Evolutionary conservation across 1,140 invertebrate genomes (phyloP).

Genomic region (Hypsibius dujardini): DNA sequence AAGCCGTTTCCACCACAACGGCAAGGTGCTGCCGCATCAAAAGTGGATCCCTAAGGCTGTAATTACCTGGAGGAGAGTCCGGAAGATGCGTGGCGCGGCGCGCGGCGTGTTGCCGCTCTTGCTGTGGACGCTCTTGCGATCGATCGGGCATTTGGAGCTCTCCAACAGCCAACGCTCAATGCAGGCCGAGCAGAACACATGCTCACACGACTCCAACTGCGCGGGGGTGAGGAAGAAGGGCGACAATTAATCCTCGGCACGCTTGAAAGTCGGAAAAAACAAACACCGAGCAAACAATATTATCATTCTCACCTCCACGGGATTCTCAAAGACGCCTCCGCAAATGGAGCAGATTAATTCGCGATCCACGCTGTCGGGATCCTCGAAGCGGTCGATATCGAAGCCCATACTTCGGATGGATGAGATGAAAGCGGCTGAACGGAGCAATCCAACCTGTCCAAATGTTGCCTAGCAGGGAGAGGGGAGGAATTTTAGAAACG

Average conservation of each 20-base stretch:
- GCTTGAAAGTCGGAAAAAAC: too few species aligned
- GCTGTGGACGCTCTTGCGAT: constrained; percentile 53
- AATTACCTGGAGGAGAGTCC: neutral
- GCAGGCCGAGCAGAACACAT: constrained; percentile 79
- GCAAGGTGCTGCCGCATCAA: too few species aligned
- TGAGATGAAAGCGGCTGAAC: too few species aligned
- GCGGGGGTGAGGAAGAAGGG: constrained; percentile 47
- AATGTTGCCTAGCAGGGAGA: too few species aligned
- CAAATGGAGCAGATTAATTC: constrained; percentile 80
- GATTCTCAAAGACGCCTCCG: constrained; percentile 69
- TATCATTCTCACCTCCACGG: constrained; percentile 52
- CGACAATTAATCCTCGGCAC: too few species aligned
- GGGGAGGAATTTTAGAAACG: too few species aligned
- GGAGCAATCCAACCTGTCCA: too few species aligned
- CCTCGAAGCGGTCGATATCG: constrained; percentile 63
- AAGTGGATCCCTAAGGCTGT: too few species aligned
- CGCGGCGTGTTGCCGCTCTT: neutral
- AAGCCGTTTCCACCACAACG: too few species aligned
- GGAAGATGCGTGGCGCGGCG: constrained; percentile 12
- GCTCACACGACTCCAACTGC: constrained; percentile 51
- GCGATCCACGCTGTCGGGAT: constrained; percentile 61
- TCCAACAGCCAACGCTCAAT: constrained; percentile 82
- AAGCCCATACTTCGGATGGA: constrained; percentile 50
- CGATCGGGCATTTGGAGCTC: constrained; percentile 79
- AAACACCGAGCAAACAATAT: constrained; percentile 1